phyloP scores from a whole-genome alignment of 2,888 invertebrate genomes.

The Caenorhabditis sinica region DNA sequence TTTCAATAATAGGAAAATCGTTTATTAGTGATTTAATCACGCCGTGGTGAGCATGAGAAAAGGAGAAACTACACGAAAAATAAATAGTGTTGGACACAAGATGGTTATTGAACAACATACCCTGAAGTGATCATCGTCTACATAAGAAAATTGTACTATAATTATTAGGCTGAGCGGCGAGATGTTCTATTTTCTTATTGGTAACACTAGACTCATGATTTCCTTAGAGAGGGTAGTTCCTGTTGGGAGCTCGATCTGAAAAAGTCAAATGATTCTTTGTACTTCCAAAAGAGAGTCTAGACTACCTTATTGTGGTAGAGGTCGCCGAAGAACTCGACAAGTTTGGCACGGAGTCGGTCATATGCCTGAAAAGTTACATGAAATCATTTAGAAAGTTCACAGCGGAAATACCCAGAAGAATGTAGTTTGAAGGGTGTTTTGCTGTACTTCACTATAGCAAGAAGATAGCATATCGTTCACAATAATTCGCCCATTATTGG shows the following conservation, averaged over 20 bases:
- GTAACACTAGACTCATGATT: conserved; percentile 59
- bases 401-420: conserved; percentile 68
- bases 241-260: conserved; percentile 68
- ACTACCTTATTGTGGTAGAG: conserved; percentile 49
- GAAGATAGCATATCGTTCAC: conserved; percentile 74
- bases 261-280: not conserved
- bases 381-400: conserved; percentile 17
- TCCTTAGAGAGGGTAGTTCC: conserved; percentile 58
- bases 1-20: not conserved
- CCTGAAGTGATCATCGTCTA: conserved; percentile 42
- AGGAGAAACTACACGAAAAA: conserved; percentile 8
- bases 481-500: conserved; percentile 69
- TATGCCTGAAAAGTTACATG: conserved; percentile 51
- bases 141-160: conserved; percentile 36
- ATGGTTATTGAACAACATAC: conserved; percentile 34
- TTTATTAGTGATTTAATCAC: conserved; percentile 29
- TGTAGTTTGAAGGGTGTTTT: conserved; percentile 64
- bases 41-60: not conserved
- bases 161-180: conserved; percentile 23
- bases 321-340: conserved; percentile 45
- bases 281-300: conserved; percentile 6
- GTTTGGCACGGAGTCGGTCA: conserved; percentile 33
- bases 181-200: conserved; percentile 36
- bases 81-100: conserved; percentile 51
- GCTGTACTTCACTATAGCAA: conserved; percentile 70